Evolutionary conservation across 1,140 invertebrate genomes (phyloP), one percentile per base, ranked within the genome.

Genomic region (Diplogasteroides magnus): DNA sequence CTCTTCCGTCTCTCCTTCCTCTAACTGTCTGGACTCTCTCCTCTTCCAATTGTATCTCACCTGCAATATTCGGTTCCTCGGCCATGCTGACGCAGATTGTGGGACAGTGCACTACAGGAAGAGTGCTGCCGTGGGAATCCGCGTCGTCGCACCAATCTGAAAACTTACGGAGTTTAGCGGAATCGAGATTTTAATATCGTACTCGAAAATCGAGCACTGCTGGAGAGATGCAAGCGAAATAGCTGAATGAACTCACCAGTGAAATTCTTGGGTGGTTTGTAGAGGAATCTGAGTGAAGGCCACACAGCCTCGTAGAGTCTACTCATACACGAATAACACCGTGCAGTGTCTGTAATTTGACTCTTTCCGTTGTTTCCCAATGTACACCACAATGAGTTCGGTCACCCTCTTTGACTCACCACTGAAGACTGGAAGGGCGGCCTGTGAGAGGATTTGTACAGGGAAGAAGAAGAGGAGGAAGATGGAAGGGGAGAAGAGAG

Each of bases 291-390:
- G 15, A 74, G 70, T 19, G 59, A 32, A 2, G 70, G 70, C 73
- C 73, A 74, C 1, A 74, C 61, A 11, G 72, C 69, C 63, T 73
- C 73, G 66, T 74, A 74, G 26, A 74, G 61, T 55, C 67, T 66
- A 1, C 70, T 73, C 73, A 74, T 74, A 58, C 73, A 74, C 14
- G 73, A 74, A 29, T 63, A 74, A 58, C 73, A 74, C 69, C 63
- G 28, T 23, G 67, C 73, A 3, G 73, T 72, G 48, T 74, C 73
- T 74, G 63, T 31, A 71, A 70, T 26, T 55, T 48, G 6, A 19
- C 37, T 48, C 6, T 11, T 11, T 11, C 37, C 37, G 19, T 6
- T 6, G 19, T 11, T 6, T 48, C 37, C 37, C 37, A 48, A 48
- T 48, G 6, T 48, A 48, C 37, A 48, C 6, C 37, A 6, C 37